Evolutionary conservation across 2,888 invertebrate genomes (phyloP), one percentile per base, ranked within the genome.

Genomic region (Monochamus alternatus): DNA sequence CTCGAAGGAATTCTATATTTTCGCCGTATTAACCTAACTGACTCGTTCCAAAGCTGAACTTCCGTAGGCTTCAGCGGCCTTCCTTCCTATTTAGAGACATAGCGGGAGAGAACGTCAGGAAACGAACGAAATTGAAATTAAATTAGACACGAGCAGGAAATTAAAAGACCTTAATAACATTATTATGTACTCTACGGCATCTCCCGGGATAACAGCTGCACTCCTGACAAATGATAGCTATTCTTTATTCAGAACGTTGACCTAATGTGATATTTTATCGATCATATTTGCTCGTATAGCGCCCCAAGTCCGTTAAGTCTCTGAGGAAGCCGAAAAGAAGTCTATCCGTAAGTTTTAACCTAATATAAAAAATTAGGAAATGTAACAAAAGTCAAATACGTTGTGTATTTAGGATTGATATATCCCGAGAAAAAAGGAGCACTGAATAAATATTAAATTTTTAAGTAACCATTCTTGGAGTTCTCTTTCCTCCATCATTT

Each of bases 101-200:
- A 38, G 5, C 55, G 9, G 43, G 22, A 43, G n/a, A 43, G 43
- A 30, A 63, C 10, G 63, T 63, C 22, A 43, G 44, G 43, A 63
- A 63, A 63, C 8, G 44, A 63, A 43, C 43, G 14, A 14, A 63
- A 63, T 63, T 63, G 14, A 63, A 43, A 63, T 43, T 32, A 43
- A 63, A 63, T 63, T 55, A 63, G 63, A 63, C 44, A 38, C 43
- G 12, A 9, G 63, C 14, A 43, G 63, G 63, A 44, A 63, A 63
- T 63, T 63, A 63, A 63, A 14, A 43, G 43, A 43, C 10, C 7
- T 4, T 63, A 63, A 63, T 38, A 38, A 43, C 22, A 43, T 63
- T 63, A 63, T 63, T 55, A 55, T 55, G 55, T n/a, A 55, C 55
- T 55, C 55, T 5, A 3, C n/a, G n/a, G 2, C n/a, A 8, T 55